Evolutionary conservation across 1,140 invertebrate species (phyloP).

Genomic region (Holcopasites calliopsidis): DNA sequence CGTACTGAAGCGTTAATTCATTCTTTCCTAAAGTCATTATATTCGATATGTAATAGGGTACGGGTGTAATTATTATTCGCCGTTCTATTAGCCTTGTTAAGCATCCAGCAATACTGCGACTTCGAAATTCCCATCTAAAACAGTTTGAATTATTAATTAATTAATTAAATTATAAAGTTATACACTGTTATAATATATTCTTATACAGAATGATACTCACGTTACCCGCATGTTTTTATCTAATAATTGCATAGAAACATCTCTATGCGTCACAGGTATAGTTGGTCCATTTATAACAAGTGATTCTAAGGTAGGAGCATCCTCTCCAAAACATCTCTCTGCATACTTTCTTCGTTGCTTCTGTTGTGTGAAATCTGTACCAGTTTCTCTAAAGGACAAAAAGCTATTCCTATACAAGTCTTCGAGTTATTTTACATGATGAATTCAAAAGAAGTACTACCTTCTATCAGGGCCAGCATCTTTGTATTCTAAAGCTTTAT

Average conservation of each 20-base stretch:
- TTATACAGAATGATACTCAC: slow-evolving; percentile 50
- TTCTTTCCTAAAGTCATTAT: slow-evolving; percentile 63
- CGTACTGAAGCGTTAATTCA: slow-evolving; percentile 28
- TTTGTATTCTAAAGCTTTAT: slow-evolving; percentile 27
- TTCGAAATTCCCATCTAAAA: slow-evolving; percentile 69
- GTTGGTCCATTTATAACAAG: slow-evolving; percentile 54
- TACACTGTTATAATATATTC: neutral
- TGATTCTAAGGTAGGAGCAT: slow-evolving; percentile 62
- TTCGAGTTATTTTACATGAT: neutral
- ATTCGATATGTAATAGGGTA: slow-evolving; percentile 67
- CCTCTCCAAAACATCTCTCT: slow-evolving; percentile 60
- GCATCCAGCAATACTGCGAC: slow-evolving; percentile 57
- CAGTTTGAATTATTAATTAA: slow-evolving; percentile 28
- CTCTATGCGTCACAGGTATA: slow-evolving; percentile 41
- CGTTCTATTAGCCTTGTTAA: slow-evolving; percentile 61
- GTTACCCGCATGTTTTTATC: slow-evolving; percentile 45
- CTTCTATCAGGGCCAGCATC: slow-evolving; percentile 40
- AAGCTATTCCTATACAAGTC: no score
- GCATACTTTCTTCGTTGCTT: slow-evolving; percentile 63
- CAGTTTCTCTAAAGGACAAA: slow-evolving; percentile 53
- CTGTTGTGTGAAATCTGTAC: slow-evolving; percentile 69
- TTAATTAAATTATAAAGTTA: neutral
- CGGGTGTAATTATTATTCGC: slow-evolving; percentile 55
- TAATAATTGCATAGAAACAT: slow-evolving; percentile 41
- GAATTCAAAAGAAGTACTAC: slow-evolving; percentile 47